Evolutionary conservation across 35 echinoderm and acorn worm genomes (phyloP).

Genomic region (Ophioderma brevispina): DNA sequence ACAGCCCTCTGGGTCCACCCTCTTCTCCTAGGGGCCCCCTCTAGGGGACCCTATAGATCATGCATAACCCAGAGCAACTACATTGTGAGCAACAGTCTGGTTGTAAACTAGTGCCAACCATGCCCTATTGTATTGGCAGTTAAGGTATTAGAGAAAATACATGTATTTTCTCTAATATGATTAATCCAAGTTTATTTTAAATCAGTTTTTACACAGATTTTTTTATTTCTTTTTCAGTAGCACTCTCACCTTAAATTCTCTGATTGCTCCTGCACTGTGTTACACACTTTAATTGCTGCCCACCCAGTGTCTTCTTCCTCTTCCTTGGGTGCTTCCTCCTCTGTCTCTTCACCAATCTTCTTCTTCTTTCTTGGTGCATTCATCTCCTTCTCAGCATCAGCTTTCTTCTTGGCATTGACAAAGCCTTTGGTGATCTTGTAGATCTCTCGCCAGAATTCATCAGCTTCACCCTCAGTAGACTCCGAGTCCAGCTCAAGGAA

Average conservation of each 20-base stretch:
- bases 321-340: conserved; percentile 54
- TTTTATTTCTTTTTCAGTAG: too few species aligned
- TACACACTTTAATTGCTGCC: conserved; percentile 95
- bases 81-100: too few species aligned
- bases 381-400: conserved; percentile 89
- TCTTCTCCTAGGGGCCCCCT: too few species aligned
- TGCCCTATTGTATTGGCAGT: too few species aligned
- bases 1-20: too few species aligned
- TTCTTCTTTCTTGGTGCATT: conserved; percentile 91
- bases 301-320: conserved; percentile 84
- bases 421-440: conserved; percentile 99
- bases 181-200: too few species aligned
- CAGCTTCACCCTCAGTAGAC: conserved; percentile 82
- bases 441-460: conserved; percentile 97
- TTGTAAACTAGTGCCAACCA: too few species aligned
- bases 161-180: too few species aligned
- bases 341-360: conserved; percentile 51
- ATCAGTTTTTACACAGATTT: too few species aligned
- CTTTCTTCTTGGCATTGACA: conserved; percentile 87
- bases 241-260: conserved; percentile 97
- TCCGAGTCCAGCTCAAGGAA: conserved; percentile 97
- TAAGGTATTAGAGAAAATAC: too few species aligned
- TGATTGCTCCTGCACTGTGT: conserved; percentile 90
- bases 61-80: too few species aligned
- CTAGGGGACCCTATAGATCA: too few species aligned